Percentiles rank a stretch among this genome's conserved stretches.
Conservation (phyloP, 2,888 invertebrate genomes). For the Synergus itoensis region DNA sequence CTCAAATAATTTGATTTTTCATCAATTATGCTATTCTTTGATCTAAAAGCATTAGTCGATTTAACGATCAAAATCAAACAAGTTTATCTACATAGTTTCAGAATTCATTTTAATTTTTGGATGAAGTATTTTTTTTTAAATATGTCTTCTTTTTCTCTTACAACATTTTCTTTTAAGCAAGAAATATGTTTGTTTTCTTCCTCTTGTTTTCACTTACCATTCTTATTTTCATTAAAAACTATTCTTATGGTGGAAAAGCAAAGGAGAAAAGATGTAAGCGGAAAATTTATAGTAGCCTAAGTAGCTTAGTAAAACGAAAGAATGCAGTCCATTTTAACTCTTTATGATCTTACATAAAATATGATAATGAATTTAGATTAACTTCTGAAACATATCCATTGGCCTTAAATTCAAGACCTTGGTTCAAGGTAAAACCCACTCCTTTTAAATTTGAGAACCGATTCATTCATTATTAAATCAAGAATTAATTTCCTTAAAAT, state of each 20-base stretch:
- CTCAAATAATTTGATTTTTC: background rate
- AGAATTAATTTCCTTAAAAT: background rate
- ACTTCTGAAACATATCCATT: background rate
- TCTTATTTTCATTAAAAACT: constrained; percentile 10
- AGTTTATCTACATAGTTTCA: no score
- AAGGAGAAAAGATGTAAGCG: background rate
- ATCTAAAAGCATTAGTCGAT: background rate
- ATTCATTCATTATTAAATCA: background rate
- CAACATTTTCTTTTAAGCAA: no score
- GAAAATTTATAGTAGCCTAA: constrained; percentile 29
- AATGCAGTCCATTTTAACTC: background rate
- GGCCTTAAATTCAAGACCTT: constrained; percentile 3
- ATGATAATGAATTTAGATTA: background rate
- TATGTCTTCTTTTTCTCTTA: no score
- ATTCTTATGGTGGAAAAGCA: background rate
- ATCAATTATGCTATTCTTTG: background rate
- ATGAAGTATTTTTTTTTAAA: no score
- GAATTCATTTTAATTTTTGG: no score
- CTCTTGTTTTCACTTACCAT: background rate
- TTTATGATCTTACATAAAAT: constrained; percentile 30
- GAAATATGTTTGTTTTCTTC: background rate
- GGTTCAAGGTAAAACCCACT: background rate
- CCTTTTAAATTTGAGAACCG: background rate
- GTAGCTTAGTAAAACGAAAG: constrained; percentile 13
- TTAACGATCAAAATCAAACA: no score